These are phyloP conservation scores for Holacanthus passer DNA, from an alignment of 2,113 vertebrate genomes.

Conservation along the genomic window DNA sequence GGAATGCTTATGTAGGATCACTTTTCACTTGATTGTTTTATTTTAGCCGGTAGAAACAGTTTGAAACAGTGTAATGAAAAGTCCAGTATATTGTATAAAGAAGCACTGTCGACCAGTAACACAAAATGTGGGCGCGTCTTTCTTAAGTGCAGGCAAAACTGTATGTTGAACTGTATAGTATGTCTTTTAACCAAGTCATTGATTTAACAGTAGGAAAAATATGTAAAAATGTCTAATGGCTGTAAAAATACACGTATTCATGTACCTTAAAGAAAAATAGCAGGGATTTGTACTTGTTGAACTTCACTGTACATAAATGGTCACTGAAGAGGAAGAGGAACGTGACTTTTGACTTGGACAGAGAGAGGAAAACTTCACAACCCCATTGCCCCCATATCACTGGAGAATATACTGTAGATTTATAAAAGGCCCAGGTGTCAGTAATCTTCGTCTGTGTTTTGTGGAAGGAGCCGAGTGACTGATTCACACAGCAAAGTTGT, in stretches of 20 bases:
- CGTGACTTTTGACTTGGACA: slow-evolving; percentile 24
- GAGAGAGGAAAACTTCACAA: neutral
- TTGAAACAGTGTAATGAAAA: slow-evolving; percentile 3
- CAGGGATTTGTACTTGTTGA: slow-evolving; percentile 4
- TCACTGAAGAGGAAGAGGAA: slow-evolving; percentile 23
- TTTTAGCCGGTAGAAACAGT: slow-evolving; percentile 9
- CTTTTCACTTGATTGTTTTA: slow-evolving; percentile 30
- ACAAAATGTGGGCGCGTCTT: slow-evolving; percentile 1
- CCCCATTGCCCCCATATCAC: neutral
- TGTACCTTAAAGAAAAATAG: neutral
- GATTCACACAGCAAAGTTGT: slow-evolving; percentile 22
- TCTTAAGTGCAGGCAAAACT: slow-evolving; percentile 22
- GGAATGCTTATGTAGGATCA: slow-evolving; percentile 15
- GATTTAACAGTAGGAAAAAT: neutral
- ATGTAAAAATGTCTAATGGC: slow-evolving; percentile 8
- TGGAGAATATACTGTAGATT: slow-evolving; percentile 51
- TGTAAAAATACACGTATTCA: slow-evolving; percentile 22
- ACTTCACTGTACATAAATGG: slow-evolving; percentile 1
- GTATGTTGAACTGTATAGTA: slow-evolving; percentile 5
- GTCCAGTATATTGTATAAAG: slow-evolving; percentile 20
- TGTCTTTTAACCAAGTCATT: slow-evolving; percentile 1
- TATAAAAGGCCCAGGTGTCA: slow-evolving; percentile 12
- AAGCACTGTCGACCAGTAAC: slow-evolving; percentile 33
- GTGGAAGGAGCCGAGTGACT: slow-evolving; percentile 7
- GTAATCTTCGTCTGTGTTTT: slow-evolving; percentile 36